Evolutionary conservation across 2,888 invertebrate species (phyloP).

Genomic region (Agriopis marginaria): DNA sequence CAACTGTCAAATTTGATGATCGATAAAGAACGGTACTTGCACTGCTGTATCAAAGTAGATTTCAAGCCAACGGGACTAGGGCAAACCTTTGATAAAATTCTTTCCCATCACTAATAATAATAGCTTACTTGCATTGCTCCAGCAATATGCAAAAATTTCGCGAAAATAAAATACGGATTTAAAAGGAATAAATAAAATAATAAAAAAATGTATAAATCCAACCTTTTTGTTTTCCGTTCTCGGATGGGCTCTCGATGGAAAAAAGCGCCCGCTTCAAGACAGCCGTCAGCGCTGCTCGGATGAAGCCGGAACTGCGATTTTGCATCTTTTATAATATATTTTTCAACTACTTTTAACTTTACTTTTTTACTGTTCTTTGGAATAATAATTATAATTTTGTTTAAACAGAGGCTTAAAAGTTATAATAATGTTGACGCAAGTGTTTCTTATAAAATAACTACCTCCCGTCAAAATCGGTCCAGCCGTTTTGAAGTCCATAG

Average conservation of each 20-base stretch:
- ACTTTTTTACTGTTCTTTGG: too few relatives aligned
- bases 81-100: background rate
- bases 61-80: background rate
- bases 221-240: slow-evolving; percentile 83
- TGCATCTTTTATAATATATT: slow-evolving; percentile 4
- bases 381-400: too few relatives aligned
- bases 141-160: slow-evolving; percentile 80
- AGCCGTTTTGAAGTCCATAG: too few relatives aligned
- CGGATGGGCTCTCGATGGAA: slow-evolving; percentile 83
- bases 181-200: slow-evolving; percentile 84
- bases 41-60: too few relatives aligned
- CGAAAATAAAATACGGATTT: slow-evolving; percentile 75
- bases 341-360: too few relatives aligned
- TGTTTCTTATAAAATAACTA: too few relatives aligned
- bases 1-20: too few relatives aligned
- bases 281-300: slow-evolving; percentile 62
- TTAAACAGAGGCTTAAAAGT: too few relatives aligned
- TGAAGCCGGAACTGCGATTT: slow-evolving; percentile 58
- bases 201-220: slow-evolving; percentile 82
- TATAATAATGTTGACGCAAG: too few relatives aligned
- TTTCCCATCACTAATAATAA: slow-evolving; percentile 43
- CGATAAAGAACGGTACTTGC: too few relatives aligned
- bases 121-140: slow-evolving; percentile 21
- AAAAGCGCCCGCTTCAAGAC: slow-evolving; percentile 86
- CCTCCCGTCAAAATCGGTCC: too few relatives aligned